phyloP scores from a whole-genome alignment of 2,888 invertebrate genomes.

The Malthinus seriepunctatus region DNA sequence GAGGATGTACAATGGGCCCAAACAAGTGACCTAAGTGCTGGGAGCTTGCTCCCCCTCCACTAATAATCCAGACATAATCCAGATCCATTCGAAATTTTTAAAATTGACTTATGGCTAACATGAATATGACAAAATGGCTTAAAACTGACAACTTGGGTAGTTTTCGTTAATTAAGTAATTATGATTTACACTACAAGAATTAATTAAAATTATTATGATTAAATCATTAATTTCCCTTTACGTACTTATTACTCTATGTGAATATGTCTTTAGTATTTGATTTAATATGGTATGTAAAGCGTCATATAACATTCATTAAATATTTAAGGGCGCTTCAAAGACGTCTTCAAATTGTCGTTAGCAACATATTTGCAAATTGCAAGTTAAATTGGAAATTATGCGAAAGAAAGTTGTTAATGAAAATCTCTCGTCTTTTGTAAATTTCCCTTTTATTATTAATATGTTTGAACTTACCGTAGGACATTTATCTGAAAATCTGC shows the following conservation, averaged over 20 bases:
- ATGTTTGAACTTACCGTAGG: conserved; percentile 23
- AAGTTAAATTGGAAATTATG: conserved; percentile 17
- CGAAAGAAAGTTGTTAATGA: background rate
- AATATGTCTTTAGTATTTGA: background rate
- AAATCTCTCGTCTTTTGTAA: background rate
- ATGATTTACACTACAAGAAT: too few relatives aligned
- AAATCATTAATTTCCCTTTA: conserved; percentile 2
- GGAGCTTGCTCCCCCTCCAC: too few relatives aligned
- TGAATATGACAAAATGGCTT: too few relatives aligned
- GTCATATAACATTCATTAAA: conserved; percentile 16
- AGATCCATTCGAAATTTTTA: too few relatives aligned
- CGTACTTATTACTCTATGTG: background rate
- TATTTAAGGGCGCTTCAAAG: conserved; percentile 20
- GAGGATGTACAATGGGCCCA: too few relatives aligned
- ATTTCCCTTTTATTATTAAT: background rate
- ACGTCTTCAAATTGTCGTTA: conserved; percentile 14
- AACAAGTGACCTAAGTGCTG: too few relatives aligned
- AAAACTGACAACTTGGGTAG: too few relatives aligned
- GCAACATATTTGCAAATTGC: conserved; percentile 7
- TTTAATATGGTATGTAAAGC: conserved; percentile 8
- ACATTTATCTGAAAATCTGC: conserved; percentile 25
- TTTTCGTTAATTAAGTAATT: too few relatives aligned
- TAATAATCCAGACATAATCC: too few relatives aligned
- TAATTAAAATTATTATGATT: too few relatives aligned
- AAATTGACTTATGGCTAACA: too few relatives aligned